phyloP scores from a whole-genome alignment of 2,113 vertebrate species.

The Syrmaticus mikado region DNA sequence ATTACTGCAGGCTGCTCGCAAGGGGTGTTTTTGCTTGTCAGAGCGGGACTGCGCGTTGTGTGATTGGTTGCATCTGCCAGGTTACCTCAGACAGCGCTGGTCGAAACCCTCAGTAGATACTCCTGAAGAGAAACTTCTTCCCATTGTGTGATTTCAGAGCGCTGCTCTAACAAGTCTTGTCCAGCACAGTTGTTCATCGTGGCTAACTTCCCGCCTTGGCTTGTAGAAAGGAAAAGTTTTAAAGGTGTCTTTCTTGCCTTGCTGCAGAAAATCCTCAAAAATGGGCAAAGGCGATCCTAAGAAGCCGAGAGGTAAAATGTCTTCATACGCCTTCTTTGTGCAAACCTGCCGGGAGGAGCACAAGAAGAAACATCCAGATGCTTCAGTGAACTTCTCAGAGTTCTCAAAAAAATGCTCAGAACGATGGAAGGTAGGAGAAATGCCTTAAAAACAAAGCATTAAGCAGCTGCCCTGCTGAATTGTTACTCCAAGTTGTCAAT shows the following conservation, averaged over 20 bases:
- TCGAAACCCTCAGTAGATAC: neutral
- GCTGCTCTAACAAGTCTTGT: neutral
- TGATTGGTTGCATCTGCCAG: neutral
- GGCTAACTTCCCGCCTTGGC: neutral
- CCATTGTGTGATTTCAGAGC: neutral
- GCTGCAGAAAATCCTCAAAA: slow-evolving; percentile 78
- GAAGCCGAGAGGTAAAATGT: slow-evolving; percentile 97
- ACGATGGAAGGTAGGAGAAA: slow-evolving; percentile 89
- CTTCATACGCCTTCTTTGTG: slow-evolving; percentile 97
- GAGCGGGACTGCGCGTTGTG: accelerated
- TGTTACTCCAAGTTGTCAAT: accelerated
- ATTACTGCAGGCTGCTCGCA: neutral
- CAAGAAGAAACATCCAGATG: slow-evolving; percentile 97
- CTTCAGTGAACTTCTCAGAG: slow-evolving; percentile 92
- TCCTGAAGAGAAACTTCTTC: neutral
- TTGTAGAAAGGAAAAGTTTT: neutral
- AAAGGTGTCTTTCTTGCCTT: neutral
- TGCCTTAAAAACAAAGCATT: neutral
- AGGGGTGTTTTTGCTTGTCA: neutral
- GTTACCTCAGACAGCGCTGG: neutral
- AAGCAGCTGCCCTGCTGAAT: neutral
- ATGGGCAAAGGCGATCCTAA: slow-evolving; percentile 95
- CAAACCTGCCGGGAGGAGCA: slow-evolving; percentile 96
- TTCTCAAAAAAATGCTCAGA: slow-evolving; percentile 98
- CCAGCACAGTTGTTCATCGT: neutral